Conservation (phyloP, 2,888 invertebrate genomes). For the Limnephilus rhombicus region DNA sequence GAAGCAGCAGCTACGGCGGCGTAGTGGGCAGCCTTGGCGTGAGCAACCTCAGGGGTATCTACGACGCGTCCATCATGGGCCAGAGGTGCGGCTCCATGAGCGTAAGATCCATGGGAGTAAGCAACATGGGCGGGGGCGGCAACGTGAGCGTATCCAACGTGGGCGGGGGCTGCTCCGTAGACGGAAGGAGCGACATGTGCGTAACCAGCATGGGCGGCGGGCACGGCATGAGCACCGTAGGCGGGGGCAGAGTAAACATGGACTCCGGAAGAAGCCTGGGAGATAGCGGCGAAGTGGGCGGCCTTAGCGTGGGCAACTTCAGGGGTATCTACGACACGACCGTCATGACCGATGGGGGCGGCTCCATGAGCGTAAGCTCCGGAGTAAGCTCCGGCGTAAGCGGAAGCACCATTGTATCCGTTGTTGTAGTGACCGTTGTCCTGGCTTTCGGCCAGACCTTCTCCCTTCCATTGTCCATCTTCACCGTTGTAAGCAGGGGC, state of each 20-base stretch:
- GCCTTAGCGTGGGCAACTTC: constrained; percentile 81
- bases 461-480: constrained; percentile 68
- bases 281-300: constrained; percentile 73
- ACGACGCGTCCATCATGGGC: constrained; percentile 74
- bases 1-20: constrained; percentile 73
- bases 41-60: constrained; percentile 81
- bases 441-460: not conserved
- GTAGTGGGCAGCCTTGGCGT: constrained; percentile 79
- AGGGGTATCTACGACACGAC: constrained; percentile 69
- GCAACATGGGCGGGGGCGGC: constrained; percentile 14
- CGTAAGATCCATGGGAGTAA: constrained; percentile 43
- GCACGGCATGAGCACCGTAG: constrained; percentile 29
- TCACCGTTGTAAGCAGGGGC: constrained; percentile 71
- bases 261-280: not conserved
- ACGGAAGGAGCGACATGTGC: constrained; percentile 33
- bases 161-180: constrained; percentile 64
- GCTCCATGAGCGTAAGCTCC: constrained; percentile 68
- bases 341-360: constrained; percentile 60
- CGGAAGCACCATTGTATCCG: not conserved
- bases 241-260: constrained; percentile 13
- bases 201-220: constrained; percentile 67
- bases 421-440: not conserved
- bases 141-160: constrained; percentile 65
- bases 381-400: not conserved
- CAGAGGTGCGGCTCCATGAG: constrained; percentile 47